Base-by-base conservation (phyloP, 2,797 vertebrate species). In the Buphagus erythrorhynchus region DNA sequence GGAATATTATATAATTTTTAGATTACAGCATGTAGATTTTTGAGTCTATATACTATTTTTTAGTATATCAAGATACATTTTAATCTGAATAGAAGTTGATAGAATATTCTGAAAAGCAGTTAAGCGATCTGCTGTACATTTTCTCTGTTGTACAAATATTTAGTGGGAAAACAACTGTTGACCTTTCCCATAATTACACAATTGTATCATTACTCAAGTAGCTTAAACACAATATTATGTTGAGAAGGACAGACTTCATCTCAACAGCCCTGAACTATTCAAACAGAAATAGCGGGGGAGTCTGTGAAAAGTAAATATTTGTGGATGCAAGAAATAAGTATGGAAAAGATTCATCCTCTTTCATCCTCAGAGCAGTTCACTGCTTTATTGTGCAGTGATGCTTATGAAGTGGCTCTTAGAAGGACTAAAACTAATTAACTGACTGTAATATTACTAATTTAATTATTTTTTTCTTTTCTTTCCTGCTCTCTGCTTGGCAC, bases 401-500 rank as follows among this genome's bases (percentile, higher is more conserved):
- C 65, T 51, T 94, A 93, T 97, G 93, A 88, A 90, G 66, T 95
- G 83, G 91, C 81, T 79, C 78, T 89, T 94, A 93, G 79, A 93
- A 97, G 74, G 43, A 92, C 54, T 95, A 92, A 94, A 94, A 42
- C 87, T 90, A 95, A 97, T 94, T 93, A 88, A 95, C 74, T 90
- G 61, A 94, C 95, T 89, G 31, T 91, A 94, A 88, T 72, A 93
- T 97, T 97, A 96, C 97, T 98, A 98, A 98, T 96, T 63, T n/a
- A 61, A 89, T 96, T 96, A 13, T 92, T 93, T 95, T 91, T 96
- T 86, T 4, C 16, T 68, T 90, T 86, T 93, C 78, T 86, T 54
- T 55, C 88, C 96, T 98, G 97, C 97, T 97, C 68, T 97, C 97
- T 98, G 98, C 96, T 97, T 98, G 96, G 94, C 95, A 96, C 78